Percentiles rank a stretch among this genome's conserved stretches.
Evolutionary conservation across 2,113 vertebrate species (phyloP).

Genomic region (Platichthys stellatus): DNA sequence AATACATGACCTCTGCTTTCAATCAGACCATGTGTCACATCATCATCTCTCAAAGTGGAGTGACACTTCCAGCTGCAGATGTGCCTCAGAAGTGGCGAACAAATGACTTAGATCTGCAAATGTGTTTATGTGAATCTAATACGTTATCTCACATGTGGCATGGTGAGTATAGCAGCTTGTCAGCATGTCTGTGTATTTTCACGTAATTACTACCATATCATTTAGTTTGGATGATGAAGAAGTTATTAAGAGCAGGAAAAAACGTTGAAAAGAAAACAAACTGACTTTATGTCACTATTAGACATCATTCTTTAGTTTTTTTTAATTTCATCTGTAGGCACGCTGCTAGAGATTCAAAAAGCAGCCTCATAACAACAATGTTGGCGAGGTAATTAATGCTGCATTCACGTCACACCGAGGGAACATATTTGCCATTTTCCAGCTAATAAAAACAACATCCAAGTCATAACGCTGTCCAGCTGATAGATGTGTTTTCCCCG

Average conservation of each 20-base stretch:
- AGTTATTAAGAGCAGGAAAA: background rate
- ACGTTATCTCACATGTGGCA: constrained; percentile 7
- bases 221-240: background rate
- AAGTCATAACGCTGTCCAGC: constrained; percentile 27
- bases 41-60: background rate
- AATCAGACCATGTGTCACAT: background rate
- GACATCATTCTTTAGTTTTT: background rate
- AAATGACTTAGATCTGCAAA: background rate
- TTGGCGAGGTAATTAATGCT: constrained; percentile 2
- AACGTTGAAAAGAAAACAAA: background rate
- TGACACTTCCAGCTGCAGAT: background rate
- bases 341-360: background rate
- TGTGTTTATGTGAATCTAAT: background rate
- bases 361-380: constrained; percentile 21
- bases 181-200: background rate
- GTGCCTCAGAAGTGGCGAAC: constrained; percentile 16
- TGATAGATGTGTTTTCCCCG: background rate
- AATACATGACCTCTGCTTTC: too few relatives aligned
- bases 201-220: background rate
- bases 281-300: too few relatives aligned
- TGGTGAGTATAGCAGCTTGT: background rate
- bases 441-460: constrained; percentile 42
- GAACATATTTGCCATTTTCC: constrained; percentile 46
- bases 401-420: constrained; percentile 20
- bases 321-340: background rate